Conservation (phyloP, 2,888 invertebrate genomes). For the Diogma glabrata region DNA sequence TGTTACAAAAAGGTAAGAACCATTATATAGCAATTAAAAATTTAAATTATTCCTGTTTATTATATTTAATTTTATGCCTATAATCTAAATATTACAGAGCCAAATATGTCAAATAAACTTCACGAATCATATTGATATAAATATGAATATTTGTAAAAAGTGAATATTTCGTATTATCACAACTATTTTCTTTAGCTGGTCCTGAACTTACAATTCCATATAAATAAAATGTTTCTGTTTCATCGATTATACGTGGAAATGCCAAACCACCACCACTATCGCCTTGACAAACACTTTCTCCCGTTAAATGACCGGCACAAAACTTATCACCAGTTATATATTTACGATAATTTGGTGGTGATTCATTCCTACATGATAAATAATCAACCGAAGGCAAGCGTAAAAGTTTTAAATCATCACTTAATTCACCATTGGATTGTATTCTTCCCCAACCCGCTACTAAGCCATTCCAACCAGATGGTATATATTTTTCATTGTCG, state of each 20-base stretch:
- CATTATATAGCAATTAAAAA: no score
- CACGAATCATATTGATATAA: not conserved
- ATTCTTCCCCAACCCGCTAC: constrained; percentile 18
- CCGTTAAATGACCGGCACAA: constrained; percentile 24
- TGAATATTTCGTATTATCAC: constrained; percentile 1
- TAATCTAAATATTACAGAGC: not conserved
- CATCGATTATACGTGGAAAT: not conserved
- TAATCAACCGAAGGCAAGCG: constrained; percentile 4
- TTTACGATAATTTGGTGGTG: constrained; percentile 16
- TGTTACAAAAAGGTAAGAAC: constrained; percentile 36
- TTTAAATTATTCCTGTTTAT: no score
- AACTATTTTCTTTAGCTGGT: not conserved
- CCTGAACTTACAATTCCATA: constrained; percentile 7
- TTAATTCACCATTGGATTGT: constrained; percentile 10
- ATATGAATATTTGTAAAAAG: constrained; percentile 1
- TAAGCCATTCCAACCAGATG: constrained; percentile 14
- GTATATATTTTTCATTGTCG: constrained; percentile 10
- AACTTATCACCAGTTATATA: constrained; percentile 28
- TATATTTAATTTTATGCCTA: no score
- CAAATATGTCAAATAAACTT: not conserved
- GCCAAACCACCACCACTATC: constrained; percentile 26
- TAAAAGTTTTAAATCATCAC: constrained; percentile 15
- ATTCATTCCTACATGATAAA: constrained; percentile 16
- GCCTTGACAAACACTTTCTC: constrained; percentile 21
- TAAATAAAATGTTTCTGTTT: not conserved